These are phyloP conservation scores for Eurystomus gularis DNA, from an alignment of 2,113 vertebrate genomes.

Conservation along the genomic window DNA sequence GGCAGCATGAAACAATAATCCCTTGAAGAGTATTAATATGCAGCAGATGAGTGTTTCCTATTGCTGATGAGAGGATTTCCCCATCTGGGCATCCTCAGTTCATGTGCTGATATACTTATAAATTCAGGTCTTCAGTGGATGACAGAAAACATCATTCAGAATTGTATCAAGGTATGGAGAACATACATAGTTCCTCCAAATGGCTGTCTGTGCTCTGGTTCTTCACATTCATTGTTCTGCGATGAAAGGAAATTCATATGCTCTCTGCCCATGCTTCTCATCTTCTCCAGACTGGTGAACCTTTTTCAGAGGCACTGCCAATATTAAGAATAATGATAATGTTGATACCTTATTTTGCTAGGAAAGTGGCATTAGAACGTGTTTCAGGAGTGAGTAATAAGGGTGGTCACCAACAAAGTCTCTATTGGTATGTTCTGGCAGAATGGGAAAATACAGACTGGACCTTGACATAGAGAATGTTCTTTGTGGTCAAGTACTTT, in stretches of 20 bases:
- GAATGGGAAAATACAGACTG: not conserved
- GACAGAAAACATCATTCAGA: not conserved
- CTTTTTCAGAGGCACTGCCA: not conserved
- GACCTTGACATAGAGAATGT: rapidly evolving
- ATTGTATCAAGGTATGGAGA: not conserved
- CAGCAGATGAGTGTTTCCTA: slow-evolving; percentile 46
- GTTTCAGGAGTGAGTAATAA: not conserved
- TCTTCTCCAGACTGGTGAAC: not conserved
- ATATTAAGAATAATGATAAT: not conserved
- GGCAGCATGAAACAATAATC: slow-evolving; percentile 53
- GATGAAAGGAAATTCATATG: not conserved
- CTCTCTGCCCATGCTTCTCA: not conserved
- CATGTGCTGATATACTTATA: not conserved
- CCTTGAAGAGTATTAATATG: slow-evolving; percentile 11
- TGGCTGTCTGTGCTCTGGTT: not conserved
- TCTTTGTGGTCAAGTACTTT: slow-evolving; percentile 68
- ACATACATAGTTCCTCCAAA: not conserved
- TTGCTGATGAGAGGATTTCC: slow-evolving; percentile 34
- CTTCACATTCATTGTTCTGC: not conserved
- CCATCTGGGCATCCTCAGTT: slow-evolving; percentile 33
- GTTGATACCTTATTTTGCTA: not conserved
- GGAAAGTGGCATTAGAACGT: not conserved
- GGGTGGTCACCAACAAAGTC: not conserved
- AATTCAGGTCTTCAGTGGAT: slow-evolving; percentile 7
- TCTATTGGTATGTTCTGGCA: not conserved